Conservation (phyloP, 2,888 invertebrate genomes). For the Brachyopa scutellaris region DNA sequence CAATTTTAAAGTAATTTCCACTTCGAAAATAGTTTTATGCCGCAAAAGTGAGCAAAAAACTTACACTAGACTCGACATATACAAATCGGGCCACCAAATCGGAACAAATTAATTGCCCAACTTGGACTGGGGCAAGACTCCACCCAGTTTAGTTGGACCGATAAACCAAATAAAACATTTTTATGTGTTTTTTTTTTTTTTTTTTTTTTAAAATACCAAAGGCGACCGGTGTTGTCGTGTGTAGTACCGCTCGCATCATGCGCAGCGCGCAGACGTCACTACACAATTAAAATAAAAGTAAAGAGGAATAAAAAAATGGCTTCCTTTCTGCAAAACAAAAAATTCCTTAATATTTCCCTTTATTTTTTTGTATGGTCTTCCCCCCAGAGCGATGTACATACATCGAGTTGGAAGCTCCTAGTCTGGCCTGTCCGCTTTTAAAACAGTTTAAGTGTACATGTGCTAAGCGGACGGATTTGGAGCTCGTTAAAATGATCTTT, state of each 20-base stretch:
- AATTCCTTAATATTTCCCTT: constrained; percentile 52
- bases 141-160: constrained; percentile 40
- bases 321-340: constrained; percentile 11
- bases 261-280: constrained; percentile 43
- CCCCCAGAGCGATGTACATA: not conserved
- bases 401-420: constrained; percentile 28
- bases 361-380: constrained; percentile 11
- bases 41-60: constrained; percentile 50
- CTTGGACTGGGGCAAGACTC: constrained; percentile 46
- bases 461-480: constrained; percentile 63
- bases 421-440: constrained; percentile 26
- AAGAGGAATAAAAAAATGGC: not conserved
- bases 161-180: constrained; percentile 25
- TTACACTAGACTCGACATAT: constrained; percentile 47
- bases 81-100: constrained; percentile 65
- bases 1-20: constrained; percentile 70
- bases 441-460: constrained; percentile 43
- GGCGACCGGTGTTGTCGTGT: constrained; percentile 2
- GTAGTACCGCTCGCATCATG: not conserved
- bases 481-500: constrained; percentile 74
- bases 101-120: constrained; percentile 71
- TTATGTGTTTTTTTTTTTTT: constrained; percentile 11
- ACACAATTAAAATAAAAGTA: constrained; percentile 54
- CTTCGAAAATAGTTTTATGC: constrained; percentile 51
- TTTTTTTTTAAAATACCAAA: not conserved